phyloP scores from a whole-genome alignment of 1,140 invertebrate genomes.

The Pseudobourletiella spinata region DNA sequence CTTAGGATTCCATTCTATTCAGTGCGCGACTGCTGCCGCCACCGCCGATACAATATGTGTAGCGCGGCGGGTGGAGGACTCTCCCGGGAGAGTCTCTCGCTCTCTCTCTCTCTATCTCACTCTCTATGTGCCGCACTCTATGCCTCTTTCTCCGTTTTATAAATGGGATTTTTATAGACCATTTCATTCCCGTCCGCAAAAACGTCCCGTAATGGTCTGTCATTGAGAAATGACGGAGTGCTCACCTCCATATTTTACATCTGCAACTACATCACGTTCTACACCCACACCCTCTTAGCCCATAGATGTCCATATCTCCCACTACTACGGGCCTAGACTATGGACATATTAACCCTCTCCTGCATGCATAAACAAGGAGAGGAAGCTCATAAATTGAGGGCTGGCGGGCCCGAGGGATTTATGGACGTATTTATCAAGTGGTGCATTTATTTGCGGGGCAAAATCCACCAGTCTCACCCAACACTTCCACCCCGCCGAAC shows the following conservation, averaged over 20 bases:
- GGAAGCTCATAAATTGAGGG: background rate
- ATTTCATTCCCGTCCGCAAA: slow-evolving; percentile 3
- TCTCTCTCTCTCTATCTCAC: too few relatives aligned
- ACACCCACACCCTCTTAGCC: background rate
- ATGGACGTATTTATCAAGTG: slow-evolving; percentile 8
- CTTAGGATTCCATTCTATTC: too few relatives aligned
- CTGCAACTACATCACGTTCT: background rate
- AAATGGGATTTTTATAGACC: slow-evolving; percentile 15
- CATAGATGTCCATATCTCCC: background rate
- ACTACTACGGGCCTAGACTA: background rate
- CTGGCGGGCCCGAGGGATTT: background rate
- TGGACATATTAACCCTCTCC: too few relatives aligned
- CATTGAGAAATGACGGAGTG: background rate
- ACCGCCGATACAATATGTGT: too few relatives aligned
- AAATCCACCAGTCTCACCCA: slow-evolving; percentile 15
- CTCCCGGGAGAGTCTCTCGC: too few relatives aligned
- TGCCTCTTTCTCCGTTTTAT: background rate
- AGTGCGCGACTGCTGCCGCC: too few relatives aligned
- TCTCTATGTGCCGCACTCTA: too few relatives aligned
- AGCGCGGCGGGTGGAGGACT: too few relatives aligned
- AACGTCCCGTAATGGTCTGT: background rate
- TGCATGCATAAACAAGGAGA: too few relatives aligned
- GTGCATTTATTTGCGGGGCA: slow-evolving; percentile 8
- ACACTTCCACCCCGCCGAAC: too few relatives aligned
- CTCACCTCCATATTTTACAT: background rate